Evolutionary conservation across 2,888 invertebrate species (phyloP), one percentile per base, ranked within the genome.

Genomic region (Carcina quercana): DNA sequence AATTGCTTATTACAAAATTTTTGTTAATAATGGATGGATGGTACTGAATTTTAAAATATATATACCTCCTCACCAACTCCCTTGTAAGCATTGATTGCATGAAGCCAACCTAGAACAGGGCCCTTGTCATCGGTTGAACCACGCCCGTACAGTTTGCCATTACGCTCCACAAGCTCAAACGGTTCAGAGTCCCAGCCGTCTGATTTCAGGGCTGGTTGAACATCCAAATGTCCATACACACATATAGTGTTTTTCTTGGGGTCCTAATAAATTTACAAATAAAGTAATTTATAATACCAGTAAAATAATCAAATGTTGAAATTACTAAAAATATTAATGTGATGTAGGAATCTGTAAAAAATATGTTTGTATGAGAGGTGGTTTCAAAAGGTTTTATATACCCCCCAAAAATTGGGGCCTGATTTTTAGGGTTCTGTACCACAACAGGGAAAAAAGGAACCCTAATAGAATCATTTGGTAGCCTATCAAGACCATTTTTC

Each of bases 181-280:
- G 99, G 98, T 38, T 98, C 96, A 0, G 96, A 92, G 45, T 93
- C 87, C 98, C 98, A 98, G 0, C 98, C 98, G 84, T 98, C 98
- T 40, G 92, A 92, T 62, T 89, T 90, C 15, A 90, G 69, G 1
- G 98, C 99, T 6, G 98, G 98, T 68, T 98, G 98, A 1, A 99
- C 99, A 85, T 99, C 99, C 59, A 99, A 87, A 79, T 99, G 99
- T 0, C 98, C 98, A 71, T 99, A 99, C 35, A 99, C 86, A 35
- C 95, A 89, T 25, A 99, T 89, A 4, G 98, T 99, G 62, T 95
- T 96, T 80, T 98, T 98, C 22, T 87, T 87, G 0, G 89, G 82
- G 62, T 97, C 95, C 86, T 85, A 32, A 29, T 38, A 44, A 38
- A n/a, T n/a, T n/a, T n/a, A n/a, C n/a, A n/a, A n/a, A n/a, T n/a